Base-by-base conservation (phyloP, 2,888 invertebrate genomes). In the Drosophila nigricruria region DNA sequence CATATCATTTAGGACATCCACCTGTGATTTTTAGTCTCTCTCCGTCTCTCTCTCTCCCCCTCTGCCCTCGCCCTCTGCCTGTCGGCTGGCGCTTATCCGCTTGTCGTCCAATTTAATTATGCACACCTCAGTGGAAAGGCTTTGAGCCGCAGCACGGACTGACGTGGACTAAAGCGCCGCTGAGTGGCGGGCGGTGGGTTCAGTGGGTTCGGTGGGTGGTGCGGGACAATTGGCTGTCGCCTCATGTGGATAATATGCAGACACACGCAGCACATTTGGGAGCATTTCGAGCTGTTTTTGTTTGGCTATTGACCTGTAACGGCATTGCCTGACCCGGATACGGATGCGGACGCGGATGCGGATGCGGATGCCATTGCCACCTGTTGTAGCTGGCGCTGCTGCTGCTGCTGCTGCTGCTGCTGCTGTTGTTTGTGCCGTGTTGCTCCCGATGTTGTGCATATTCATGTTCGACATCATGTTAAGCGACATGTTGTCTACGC, bases 201-300 rank as follows among this genome's bases (percentile, higher is more conserved):
- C 3, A 14, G 42, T 8, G 27, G n/a, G 25, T 8, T 10, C 18
- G 10, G 18, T 10, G 12, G 16, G 38, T 9, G 54, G 40, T 25
- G 57, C 32, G 5, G 8, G 52, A 59, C 73, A 59, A 40, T 61
- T 56, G 61, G 23, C 43, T 20, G 32, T 52, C 34, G 70, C 34
- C 40, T 32, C 67, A 60, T 67, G 79, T 66, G 65, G 58, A 64
- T 68, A 70, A 81, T 66, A 81, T 73, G 57, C 77, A 79, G 77
- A 82, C 82, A 82, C 77, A 82, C 74, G 74, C 88, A 88, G 87
- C 72, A 80, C 83, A 77, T 86, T 86, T 82, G 88, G 80, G 83
- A 74, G 83, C 57, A 79, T 80, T 79, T 85, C 67, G 70, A 71
- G 69, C 54, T 77, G 77, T 71, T 70, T 59, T 64, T 61, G 63